Evolutionary conservation across 1,140 invertebrate genomes (phyloP).

Genomic region (Neotoxoptera formosana): DNA sequence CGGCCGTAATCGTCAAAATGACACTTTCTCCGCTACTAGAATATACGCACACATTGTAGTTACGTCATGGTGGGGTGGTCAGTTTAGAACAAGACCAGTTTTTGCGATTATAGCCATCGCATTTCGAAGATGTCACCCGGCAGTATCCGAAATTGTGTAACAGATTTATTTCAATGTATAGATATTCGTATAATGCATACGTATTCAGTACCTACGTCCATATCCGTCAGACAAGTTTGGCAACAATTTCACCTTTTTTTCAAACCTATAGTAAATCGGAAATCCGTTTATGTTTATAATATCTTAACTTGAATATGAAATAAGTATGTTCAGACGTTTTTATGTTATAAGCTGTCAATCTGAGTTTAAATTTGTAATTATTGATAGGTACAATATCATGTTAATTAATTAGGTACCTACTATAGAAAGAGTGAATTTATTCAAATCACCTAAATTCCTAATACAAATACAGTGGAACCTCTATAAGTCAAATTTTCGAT

Average conservation of each 20-base stretch:
- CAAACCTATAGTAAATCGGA: not conserved
- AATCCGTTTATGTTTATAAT: not conserved
- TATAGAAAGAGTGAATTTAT: not conserved
- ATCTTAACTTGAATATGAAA: not conserved
- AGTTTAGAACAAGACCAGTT: slow-evolving; percentile 47
- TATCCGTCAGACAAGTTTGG: not conserved
- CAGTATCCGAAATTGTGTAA: slow-evolving; percentile 51
- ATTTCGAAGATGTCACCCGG: slow-evolving; percentile 52
- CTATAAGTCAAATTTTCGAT: too few relatives aligned
- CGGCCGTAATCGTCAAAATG: slow-evolving; percentile 24
- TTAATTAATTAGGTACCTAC: not conserved
- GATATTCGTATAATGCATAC: not conserved
- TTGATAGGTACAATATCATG: not conserved
- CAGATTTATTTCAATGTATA: not conserved
- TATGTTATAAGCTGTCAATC: not conserved
- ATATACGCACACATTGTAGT: not conserved
- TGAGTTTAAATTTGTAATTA: not conserved
- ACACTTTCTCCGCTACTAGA: slow-evolving; percentile 37
- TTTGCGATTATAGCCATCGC: slow-evolving; percentile 45
- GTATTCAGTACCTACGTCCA: not conserved
- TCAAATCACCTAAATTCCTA: not conserved
- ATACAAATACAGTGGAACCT: too few relatives aligned
- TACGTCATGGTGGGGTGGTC: slow-evolving; percentile 32
- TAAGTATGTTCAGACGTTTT: not conserved
- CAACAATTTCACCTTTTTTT: not conserved